Percentiles rank a stretch among this genome's conserved stretches.
These are phyloP conservation scores for Pygoscelis antarcticus DNA, from an alignment of 2,113 vertebrate species.

Conservation along the genomic window DNA sequence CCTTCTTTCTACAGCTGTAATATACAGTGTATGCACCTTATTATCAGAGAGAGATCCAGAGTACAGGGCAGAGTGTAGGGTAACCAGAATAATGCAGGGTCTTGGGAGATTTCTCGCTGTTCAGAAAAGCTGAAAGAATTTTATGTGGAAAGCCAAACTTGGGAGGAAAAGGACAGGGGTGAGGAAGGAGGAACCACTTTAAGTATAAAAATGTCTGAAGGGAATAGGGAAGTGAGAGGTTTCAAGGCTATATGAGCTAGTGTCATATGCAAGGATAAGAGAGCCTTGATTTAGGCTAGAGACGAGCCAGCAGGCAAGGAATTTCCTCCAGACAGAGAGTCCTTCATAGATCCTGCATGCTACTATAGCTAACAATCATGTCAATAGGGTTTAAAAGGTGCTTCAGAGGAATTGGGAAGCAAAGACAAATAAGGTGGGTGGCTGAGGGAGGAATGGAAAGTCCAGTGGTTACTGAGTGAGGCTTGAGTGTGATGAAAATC, in stretches of 20 bases:
- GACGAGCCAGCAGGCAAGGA: not conserved
- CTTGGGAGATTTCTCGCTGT: not conserved
- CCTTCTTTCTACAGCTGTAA: conserved; percentile 33
- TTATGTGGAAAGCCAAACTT: not conserved
- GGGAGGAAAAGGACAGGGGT: not conserved
- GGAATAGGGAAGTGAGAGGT: not conserved
- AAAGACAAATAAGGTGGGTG: conserved; percentile 57
- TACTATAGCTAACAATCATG: conserved; percentile 9
- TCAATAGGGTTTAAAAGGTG: conserved; percentile 51
- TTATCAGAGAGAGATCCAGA: not conserved
- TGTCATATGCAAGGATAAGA: not conserved
- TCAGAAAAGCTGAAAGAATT: conserved; percentile 5
- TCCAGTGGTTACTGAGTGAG: conserved; percentile 56
- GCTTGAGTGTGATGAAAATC: conserved; percentile 65
- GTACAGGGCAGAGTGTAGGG: not conserved
- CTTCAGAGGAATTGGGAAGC: conserved; percentile 33
- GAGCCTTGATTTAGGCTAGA: conserved; percentile 18
- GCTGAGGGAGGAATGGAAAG: conserved; percentile 51
- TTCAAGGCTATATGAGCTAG: conserved; percentile 18
- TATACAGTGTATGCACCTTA: not conserved
- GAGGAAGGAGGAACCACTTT: not conserved
- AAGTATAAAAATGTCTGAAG: not conserved
- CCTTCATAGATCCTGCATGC: not conserved
- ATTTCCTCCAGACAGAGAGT: conserved; percentile 23
- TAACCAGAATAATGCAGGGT: not conserved